Conservation (phyloP, 2,797 vertebrate genomes). For the Buceros bicornis region DNA sequence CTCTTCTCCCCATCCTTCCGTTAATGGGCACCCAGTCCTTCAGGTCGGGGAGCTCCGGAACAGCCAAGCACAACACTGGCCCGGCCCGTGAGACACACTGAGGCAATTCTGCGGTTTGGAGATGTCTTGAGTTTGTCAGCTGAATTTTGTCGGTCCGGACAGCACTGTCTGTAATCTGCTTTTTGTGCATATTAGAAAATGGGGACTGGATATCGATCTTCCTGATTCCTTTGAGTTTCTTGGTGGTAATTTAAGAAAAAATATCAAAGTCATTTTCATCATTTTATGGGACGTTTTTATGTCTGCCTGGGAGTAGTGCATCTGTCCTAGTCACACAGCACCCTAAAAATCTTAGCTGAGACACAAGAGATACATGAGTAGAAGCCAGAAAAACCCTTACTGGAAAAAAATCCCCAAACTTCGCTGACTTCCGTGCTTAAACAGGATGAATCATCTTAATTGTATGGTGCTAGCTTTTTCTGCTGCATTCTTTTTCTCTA, state of each 20-base stretch:
- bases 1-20: neutral
- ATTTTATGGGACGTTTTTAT: neutral
- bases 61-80: neutral
- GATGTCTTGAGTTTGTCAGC: neutral
- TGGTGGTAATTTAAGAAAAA: neutral
- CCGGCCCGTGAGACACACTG: neutral
- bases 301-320: neutral
- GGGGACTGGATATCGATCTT: neutral
- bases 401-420: neutral
- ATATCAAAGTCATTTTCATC: neutral
- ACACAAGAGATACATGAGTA: neutral
- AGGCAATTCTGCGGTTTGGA: neutral
- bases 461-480: constrained; percentile 38
- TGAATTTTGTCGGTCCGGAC: neutral
- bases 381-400: neutral
- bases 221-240: neutral
- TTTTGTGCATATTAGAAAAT: neutral
- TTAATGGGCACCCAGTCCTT: neutral
- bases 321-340: neutral
- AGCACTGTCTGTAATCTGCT: neutral
- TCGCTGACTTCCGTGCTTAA: neutral
- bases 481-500: constrained; percentile 42
- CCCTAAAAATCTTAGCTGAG: neutral
- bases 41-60: neutral
- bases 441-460: constrained; percentile 41